Evolutionary conservation across 2,888 invertebrate species (phyloP).

Genomic region (Altica lythri): DNA sequence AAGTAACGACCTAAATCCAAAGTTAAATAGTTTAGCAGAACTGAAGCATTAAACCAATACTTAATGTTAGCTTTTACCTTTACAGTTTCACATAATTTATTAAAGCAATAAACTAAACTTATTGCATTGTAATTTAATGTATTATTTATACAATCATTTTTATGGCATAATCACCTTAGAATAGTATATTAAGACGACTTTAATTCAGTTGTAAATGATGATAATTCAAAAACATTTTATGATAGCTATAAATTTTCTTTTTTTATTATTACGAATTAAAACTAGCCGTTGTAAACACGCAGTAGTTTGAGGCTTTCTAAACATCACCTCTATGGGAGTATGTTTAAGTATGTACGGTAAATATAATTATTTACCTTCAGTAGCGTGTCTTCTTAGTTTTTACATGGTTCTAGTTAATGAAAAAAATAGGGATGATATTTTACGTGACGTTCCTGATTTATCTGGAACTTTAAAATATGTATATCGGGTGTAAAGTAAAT

Average conservation of each 20-base stretch:
- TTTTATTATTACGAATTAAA: constrained; percentile 28
- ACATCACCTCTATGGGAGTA: neutral
- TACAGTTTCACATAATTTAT: constrained; percentile 28
- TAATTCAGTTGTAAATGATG: constrained; percentile 39
- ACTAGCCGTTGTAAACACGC: constrained; percentile 16
- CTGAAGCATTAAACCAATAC: constrained; percentile 2
- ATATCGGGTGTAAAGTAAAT: too few species aligned
- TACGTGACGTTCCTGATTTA: too few species aligned
- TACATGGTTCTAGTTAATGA: too few species aligned
- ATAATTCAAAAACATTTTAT: constrained; percentile 36
- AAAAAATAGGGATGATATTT: too few species aligned
- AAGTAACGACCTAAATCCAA: neutral
- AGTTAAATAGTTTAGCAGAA: neutral
- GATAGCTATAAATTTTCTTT: constrained; percentile 34
- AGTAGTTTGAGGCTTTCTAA: constrained; percentile 18
- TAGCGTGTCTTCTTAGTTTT: too few species aligned
- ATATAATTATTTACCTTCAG: too few species aligned
- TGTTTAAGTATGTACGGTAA: too few species aligned
- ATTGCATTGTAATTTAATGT: constrained; percentile 32
- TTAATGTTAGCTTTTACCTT: constrained; percentile 10
- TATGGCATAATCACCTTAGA: constrained; percentile 35
- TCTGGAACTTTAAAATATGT: too few species aligned
- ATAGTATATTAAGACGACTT: constrained; percentile 35
- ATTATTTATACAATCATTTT: constrained; percentile 33
- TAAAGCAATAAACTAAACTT: constrained; percentile 28